Evolutionary conservation across 2,888 invertebrate genomes (phyloP), one percentile per base, ranked within the genome.

Genomic region (Eretmocerus hayati): DNA sequence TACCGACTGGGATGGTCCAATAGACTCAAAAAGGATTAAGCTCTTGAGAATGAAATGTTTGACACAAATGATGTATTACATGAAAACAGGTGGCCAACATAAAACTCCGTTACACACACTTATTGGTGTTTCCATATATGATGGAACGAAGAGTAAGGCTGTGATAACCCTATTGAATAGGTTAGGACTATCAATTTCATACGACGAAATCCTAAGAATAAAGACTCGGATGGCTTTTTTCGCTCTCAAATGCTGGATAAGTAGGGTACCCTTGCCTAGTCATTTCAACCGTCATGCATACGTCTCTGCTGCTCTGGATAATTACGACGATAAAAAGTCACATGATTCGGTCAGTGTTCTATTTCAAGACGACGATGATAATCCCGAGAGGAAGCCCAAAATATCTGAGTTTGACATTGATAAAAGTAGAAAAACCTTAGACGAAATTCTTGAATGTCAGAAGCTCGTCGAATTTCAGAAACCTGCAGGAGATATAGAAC

Each of bases 121-220:
- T 5, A 35, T 39, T 11, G 49, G 43, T 11, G 6, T 50, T 23
- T 38, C 30, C 13, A 35, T 46, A 11, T 46, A 50, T 44, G 19
- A 18, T 37, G 18, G 40, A 8, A 41, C 39, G n/a, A 47, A 41
- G 26, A 50, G 40, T 22, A 37, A 42, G 36, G 39, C 39, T 33
- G 16, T 41, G 3, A 37, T 53, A 3, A 46, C 39, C 5, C 22
- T 39, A 11, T 35, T 48, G 11, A 50, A 48, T 38, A 38, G 48
- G 15, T 45, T 41, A 6, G 53, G 48, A n/a, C n/a, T 50, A 11
- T 45, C 46, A 15, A 50, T 50, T 18, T 50, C 50, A 11, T 54
- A 54, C 21, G 46, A 51, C 5, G 47, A 52, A 22, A 23, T 54
- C 11, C 13, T 47, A 30, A 23, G 48, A 4, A 42, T 26, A 42